Evolutionary conservation across 2,113 vertebrate species (phyloP).

Genomic region (Tachysurus fulvidraco): DNA sequence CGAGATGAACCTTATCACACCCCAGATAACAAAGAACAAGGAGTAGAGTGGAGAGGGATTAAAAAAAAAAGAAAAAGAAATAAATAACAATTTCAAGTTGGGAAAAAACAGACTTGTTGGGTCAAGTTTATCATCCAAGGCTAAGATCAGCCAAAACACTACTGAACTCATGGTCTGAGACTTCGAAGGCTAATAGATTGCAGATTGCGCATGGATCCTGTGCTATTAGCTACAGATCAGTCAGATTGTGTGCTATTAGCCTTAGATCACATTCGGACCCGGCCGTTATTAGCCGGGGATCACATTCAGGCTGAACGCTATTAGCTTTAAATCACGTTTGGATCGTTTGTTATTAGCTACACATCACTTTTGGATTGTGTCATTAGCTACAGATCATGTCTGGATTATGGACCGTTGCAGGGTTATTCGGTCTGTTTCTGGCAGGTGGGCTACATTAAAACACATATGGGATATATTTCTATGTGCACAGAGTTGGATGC

Average conservation of each 20-base stretch:
- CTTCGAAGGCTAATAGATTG: conserved; percentile 24
- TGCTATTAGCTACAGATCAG: conserved; percentile 20
- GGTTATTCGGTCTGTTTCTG: neutral
- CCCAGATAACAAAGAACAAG: conserved; percentile 63
- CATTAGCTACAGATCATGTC: conserved; percentile 26
- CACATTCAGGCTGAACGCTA: conserved; percentile 4
- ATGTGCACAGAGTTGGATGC: neutral
- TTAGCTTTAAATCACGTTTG: conserved; percentile 24
- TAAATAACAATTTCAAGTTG: conserved; percentile 61
- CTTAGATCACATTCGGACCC: conserved; percentile 8
- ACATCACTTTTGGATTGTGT: conserved; percentile 11
- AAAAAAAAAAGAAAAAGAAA: conserved; percentile 54
- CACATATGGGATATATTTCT: conserved; percentile 6
- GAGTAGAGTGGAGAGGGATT: conserved; percentile 11
- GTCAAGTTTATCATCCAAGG: conserved; percentile 11
- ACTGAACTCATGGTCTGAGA: neutral
- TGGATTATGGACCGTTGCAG: conserved; percentile 3
- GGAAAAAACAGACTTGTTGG: neutral
- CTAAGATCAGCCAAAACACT: conserved; percentile 28
- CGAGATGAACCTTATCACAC: conserved; percentile 71
- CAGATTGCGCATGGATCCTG: conserved; percentile 8
- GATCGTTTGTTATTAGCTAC: neutral
- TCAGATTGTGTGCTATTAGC: conserved; percentile 16
- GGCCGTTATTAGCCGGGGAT: conserved; percentile 17
- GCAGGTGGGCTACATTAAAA: neutral